Evolutionary conservation across 23 tunicate species (phyloP), one percentile per base, ranked within the genome.

Genomic region (Ascidia mentula): DNA sequence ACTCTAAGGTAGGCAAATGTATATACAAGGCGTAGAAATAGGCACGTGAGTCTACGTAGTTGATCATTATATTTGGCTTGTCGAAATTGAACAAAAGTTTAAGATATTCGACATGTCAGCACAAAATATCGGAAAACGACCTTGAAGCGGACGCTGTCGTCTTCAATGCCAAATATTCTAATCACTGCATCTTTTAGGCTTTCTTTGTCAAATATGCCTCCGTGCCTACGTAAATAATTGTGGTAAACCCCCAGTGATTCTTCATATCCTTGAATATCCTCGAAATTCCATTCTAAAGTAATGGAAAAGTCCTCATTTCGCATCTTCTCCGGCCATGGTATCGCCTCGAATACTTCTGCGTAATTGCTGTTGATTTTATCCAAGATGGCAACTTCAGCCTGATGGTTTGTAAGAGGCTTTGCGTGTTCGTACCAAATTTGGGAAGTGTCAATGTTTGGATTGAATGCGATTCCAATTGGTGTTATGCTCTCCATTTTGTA

Each of bases 401-500:
- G 22, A n/a, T 39, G 24, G 8, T 59, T 1, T 9, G 42, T 70
- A 32, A 60, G 38, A 1, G 30, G 36, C 45, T 59, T 6, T 15
- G 60, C 31, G 40, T 80, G 31, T 37, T 38, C 7, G 1, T 69
- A 71, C 12, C 38, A 18, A 38, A 36, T 38, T 40, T 36, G 31
- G 18, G 72, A 31, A 6, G 5, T 31, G 32, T 34, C 74, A 36
- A 45, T 2, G 0, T 32, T 6, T 6, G 0, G n/a, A n/a, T 71
- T 74, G 32, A 2, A 0, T 5, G 71, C 22, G 35, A 13, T 15
- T 3, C 9, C 69, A 46, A 69, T 32, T 30, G 74, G 36, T 46
- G 34, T 0, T 22, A 82, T 32, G 28, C 59, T 46, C 12, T 40
- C 39, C 0, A 90, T 34, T 5, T 18, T 30, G 78, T 85, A 90